Base-by-base conservation (phyloP, 2,113 vertebrate genomes). In the Melanostigma gelatinosum region DNA sequence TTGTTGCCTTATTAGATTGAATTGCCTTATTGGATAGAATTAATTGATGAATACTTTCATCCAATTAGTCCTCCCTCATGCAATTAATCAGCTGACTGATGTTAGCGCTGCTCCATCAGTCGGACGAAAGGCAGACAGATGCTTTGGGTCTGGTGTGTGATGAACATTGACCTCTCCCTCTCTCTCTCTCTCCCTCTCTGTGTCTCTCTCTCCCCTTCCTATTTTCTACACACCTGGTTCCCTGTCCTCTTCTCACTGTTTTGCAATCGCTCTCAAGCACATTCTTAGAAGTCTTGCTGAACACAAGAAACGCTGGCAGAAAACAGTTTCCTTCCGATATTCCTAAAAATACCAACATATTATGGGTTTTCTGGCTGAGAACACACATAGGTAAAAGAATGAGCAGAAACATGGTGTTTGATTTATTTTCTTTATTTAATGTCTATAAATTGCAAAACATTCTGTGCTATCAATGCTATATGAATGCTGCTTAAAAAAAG, bases 1-100 rank as follows among this genome's bases (percentile, higher is more conserved):
- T 80, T 89, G 89, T 91, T 91, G 90, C 90, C 86, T 92, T 91
- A 89, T 93, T 92, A 91, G 92, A 91, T 93, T 72, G 89, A 94
- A 93, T 94, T 94, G 90, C 90, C 86, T 92, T 91, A 89, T 93
- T 92, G 91, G 92, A 91, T 93, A 74, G 89, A 94, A 93, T 94
- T 94, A 93, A 94, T 95, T 95, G 90, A 95, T 94, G 90, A 93
- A 93, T 94, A 91, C 91, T 92, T 94, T 94, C 89, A 94, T 95
- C 92, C 93, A 94, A 95, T 96, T 95, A 95, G 91, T 93, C 93
- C 85, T 92, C 90, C 91, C 92, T 94, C 93, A 94, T 94, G 93
- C 94, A 94, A 92, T 93, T 94, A 95, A 95, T 95, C 93, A 94
- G 90, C 91, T 91, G 86, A 80, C 88, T 79, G 86, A 82, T 85